These are phyloP conservation scores for Lordiphosa collinella DNA, from an alignment of 1,140 invertebrate genomes.

Conservation along the genomic window DNA sequence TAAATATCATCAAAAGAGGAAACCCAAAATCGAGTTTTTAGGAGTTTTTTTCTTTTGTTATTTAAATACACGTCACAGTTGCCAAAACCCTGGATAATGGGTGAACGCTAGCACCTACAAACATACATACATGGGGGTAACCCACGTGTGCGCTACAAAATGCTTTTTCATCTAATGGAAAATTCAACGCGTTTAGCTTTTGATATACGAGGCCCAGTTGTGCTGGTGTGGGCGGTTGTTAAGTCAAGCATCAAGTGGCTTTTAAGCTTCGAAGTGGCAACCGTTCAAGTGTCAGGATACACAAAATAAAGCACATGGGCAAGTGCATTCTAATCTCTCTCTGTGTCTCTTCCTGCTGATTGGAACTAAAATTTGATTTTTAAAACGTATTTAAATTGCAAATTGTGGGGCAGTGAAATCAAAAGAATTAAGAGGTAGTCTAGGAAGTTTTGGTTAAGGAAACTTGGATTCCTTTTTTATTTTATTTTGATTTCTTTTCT, in stretches of 20 bases:
- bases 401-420: too few relatives aligned
- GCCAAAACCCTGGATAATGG: slow-evolving; percentile 35
- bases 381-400: too few relatives aligned
- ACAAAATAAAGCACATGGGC: slow-evolving; percentile 8
- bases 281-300: slow-evolving; percentile 22
- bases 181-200: slow-evolving; percentile 53
- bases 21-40: too few relatives aligned
- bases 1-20: too few relatives aligned
- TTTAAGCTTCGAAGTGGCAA: slow-evolving; percentile 40
- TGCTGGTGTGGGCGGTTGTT: slow-evolving; percentile 7
- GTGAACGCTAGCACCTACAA: slow-evolving; percentile 14
- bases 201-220: slow-evolving; percentile 34
- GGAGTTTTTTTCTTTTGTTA: too few relatives aligned
- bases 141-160: slow-evolving; percentile 54
- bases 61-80: slow-evolving; percentile 9
- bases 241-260: slow-evolving; percentile 34
- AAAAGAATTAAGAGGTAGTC: too few relatives aligned
- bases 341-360: too few relatives aligned
- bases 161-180: slow-evolving; percentile 71
- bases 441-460: too few relatives aligned
- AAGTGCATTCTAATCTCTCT: background rate
- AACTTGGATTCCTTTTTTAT: too few relatives aligned
- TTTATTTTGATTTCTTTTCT: too few relatives aligned
- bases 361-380: background rate
- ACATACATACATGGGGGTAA: background rate